phyloP scores from a whole-genome alignment of 2,888 invertebrate genomes.

The Drosophila mercatorum region DNA sequence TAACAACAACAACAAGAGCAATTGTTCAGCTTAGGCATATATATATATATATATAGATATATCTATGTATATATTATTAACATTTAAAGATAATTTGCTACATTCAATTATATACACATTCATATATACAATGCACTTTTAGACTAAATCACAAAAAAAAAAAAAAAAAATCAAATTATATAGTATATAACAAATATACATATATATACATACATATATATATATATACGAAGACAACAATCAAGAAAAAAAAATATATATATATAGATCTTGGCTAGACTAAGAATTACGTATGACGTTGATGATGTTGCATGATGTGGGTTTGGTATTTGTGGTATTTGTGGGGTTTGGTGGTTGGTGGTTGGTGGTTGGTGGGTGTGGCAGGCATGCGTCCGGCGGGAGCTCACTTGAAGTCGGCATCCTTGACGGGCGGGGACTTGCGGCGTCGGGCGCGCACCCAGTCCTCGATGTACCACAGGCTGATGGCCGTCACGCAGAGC shows the following conservation, averaged over 20 bases:
- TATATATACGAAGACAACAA: constrained; percentile 34
- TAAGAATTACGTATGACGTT: constrained; percentile 22
- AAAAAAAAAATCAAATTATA: constrained; percentile 9
- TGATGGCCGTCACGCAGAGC: constrained; percentile 87
- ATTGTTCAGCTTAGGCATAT: constrained; percentile 52
- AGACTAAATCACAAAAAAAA: constrained; percentile 9
- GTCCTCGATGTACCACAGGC: constrained; percentile 87
- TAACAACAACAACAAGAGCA: neutral
- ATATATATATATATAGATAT: too few species aligned
- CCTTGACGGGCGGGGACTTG: constrained; percentile 39
- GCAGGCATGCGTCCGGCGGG: constrained; percentile 7
- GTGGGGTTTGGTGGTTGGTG: too few species aligned
- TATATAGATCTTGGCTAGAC: constrained; percentile 41
- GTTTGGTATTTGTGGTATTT: neutral
- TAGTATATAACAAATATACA: neutral
- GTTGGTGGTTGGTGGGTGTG: too few species aligned
- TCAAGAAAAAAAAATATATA: constrained; percentile 22
- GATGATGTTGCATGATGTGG: neutral
- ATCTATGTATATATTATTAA: constrained; percentile 40
- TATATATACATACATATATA: constrained; percentile 16
- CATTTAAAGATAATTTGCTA: constrained; percentile 63
- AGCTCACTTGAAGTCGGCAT: constrained; percentile 34
- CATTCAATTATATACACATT: constrained; percentile 63
- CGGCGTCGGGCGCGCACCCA: constrained; percentile 46
- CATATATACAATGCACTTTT: constrained; percentile 54